A percentile compares a stretch with the other conserved stretches of the same genome.
Conservation (phyloP, 2,888 invertebrate species). For the Drosophila cyrtoloma region DNA sequence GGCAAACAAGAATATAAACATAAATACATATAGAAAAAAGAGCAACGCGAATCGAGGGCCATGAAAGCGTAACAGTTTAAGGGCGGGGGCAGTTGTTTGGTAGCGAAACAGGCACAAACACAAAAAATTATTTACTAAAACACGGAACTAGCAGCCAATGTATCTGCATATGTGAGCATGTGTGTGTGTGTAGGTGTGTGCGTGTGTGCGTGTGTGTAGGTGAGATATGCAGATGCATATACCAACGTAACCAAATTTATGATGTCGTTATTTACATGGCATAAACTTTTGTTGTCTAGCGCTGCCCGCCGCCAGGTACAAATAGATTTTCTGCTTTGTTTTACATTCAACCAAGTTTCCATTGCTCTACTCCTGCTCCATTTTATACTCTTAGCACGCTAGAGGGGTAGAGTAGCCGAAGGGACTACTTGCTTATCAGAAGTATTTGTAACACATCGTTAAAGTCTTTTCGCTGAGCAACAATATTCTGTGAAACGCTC, state of each 20-base stretch:
- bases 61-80: constrained; percentile 70
- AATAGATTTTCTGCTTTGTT: constrained; percentile 78
- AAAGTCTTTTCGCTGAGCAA: not conserved
- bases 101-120: constrained; percentile 23
- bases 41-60: constrained; percentile 38
- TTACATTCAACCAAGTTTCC: constrained; percentile 53
- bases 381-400: constrained; percentile 34
- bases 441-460: not conserved
- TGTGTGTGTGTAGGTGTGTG: constrained; percentile 5
- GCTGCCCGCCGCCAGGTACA: constrained; percentile 56
- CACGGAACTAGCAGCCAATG: constrained; percentile 66
- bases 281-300: constrained; percentile 71
- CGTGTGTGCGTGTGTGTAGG: constrained; percentile 15
- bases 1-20: constrained; percentile 15
- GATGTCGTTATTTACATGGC: constrained; percentile 80
- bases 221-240: constrained; percentile 58
- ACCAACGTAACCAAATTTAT: constrained; percentile 73
- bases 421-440: not conserved
- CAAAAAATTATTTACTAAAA: constrained; percentile 61
- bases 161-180: constrained; percentile 24
- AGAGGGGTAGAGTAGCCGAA: constrained; percentile 1
- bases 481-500: not conserved
- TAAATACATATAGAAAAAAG: constrained; percentile 5
- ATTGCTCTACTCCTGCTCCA: constrained; percentile 12
- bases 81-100: constrained; percentile 33